Base-by-base conservation (phyloP, 2,797 vertebrate genomes). In the Sebastolobus altivelis region DNA sequence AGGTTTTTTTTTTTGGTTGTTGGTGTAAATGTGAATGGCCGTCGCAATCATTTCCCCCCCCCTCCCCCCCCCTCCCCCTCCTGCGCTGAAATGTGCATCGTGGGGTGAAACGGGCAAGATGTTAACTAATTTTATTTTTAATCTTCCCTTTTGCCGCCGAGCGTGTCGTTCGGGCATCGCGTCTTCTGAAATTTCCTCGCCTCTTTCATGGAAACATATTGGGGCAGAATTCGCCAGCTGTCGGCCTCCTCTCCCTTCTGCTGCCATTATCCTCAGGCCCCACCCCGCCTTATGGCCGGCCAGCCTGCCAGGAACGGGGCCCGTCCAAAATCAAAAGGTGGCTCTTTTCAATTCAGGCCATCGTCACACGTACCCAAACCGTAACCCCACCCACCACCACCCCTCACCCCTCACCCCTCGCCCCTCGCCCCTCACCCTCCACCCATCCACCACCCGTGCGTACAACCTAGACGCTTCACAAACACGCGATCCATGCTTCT, bases 171-270 rank as follows among this genome's bases (percentile, higher is more conserved):
- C 95, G 95, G 96, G 96, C 96, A 35, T 94, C 85, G 92, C 95
- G 94, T 97, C 97, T 97, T 97, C 97, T 96, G 96, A 97, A 98
- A 97, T 97, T 96, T 98, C 97, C 97, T 99, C 96, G 97, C 97
- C 96, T 99, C 97, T 98, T 97, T 98, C 96, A 96, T 97, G 97
- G 97, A 97, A 99, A 97, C 98, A 99, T 99, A 99, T 98, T 99
- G 98, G 98, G 97, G 96, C 97, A 97, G 96, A 97, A 96, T 97
- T 96, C 93, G 97, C 97, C 98, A 99, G 98, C 98, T 99, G 98
- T 98, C 97, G 94, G 96, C 95, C 97, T 97, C 97, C 97, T 97
- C 96, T 93, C 97, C 98, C 98, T 97, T 99, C 98, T 99, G 98
- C 97, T 98, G 96, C 97, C 97, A 97, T 98, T 97, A 98, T 98